These are phyloP conservation scores for Neostethus bicornis DNA, from an alignment of 2,797 vertebrate species.

Conservation along the genomic window DNA sequence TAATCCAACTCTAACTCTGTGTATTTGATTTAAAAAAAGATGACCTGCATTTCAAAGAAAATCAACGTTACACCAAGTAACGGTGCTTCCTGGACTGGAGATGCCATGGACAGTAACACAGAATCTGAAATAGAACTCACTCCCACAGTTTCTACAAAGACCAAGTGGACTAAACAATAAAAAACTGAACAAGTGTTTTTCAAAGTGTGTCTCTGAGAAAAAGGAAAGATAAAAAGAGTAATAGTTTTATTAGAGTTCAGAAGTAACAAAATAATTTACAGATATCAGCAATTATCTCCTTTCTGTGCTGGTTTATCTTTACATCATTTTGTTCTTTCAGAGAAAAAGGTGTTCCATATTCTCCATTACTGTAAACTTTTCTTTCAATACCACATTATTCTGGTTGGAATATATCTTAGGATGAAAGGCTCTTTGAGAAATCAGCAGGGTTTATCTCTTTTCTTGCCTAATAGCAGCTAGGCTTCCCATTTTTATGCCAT, in stretches of 20 bases:
- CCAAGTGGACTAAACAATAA: not conserved
- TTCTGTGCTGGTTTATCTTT: constrained; percentile 27
- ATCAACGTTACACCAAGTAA: too few species aligned
- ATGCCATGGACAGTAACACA: too few species aligned
- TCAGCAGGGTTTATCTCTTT: not conserved
- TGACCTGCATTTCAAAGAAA: too few species aligned
- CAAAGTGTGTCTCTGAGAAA: constrained; percentile 51
- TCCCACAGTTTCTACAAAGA: constrained; percentile 22
- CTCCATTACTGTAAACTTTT: constrained; percentile 23
- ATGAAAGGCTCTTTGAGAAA: constrained; percentile 10
- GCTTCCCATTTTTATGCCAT: not conserved
- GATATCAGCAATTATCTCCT: constrained; percentile 41
- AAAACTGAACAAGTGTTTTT: too few species aligned
- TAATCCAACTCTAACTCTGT: too few species aligned
- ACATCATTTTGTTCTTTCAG: constrained; percentile 21
- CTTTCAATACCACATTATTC: constrained; percentile 46
- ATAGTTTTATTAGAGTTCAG: constrained; percentile 35
- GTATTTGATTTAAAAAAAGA: too few species aligned
- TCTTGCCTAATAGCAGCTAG: not conserved
- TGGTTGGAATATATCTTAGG: constrained; percentile 46
- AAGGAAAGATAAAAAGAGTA: constrained; percentile 44
- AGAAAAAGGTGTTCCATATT: constrained; percentile 50
- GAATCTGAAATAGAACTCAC: too few species aligned
- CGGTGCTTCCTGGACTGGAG: too few species aligned
- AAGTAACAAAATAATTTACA: constrained; percentile 31